These are phyloP conservation scores for Hippocampus zosterae DNA, from an alignment of 2,113 vertebrate genomes.

Conservation along the genomic window DNA sequence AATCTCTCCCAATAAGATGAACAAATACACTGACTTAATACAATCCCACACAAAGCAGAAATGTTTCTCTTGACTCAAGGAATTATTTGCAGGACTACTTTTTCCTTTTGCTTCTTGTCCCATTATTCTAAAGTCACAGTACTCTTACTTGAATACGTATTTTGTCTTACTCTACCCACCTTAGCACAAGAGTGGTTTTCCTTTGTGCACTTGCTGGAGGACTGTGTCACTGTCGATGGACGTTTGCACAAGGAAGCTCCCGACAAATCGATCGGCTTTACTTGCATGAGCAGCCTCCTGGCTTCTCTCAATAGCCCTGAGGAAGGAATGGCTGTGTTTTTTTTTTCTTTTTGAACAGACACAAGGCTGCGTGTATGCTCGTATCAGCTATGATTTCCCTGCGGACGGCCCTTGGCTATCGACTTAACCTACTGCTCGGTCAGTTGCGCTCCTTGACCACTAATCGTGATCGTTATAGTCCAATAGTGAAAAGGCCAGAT, in stretches of 20 bases:
- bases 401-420: conserved; percentile 28
- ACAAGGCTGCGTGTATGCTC: conserved; percentile 12
- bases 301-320: background rate
- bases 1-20: too few species aligned
- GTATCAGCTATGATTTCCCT: conserved; percentile 50
- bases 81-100: too few species aligned
- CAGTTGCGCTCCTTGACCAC: conserved; percentile 44
- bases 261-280: background rate
- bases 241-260: background rate
- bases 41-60: too few species aligned
- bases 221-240: background rate
- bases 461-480: conserved; percentile 14
- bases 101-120: too few species aligned
- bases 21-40: too few species aligned
- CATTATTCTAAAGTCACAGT: too few species aligned
- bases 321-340: background rate
- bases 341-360: background rate
- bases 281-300: background rate
- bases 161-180: too few species aligned
- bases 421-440: conserved; percentile 42
- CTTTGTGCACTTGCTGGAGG: background rate
- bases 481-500: conserved; percentile 40
- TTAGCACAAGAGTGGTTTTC: too few species aligned
- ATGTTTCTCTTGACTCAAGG: too few species aligned
- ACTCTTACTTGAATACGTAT: too few species aligned